A percentile compares a stretch with the other conserved stretches of the same genome.
phyloP scores from a whole-genome alignment of 2,113 vertebrate species.

The Siphamia tubifer region DNA sequence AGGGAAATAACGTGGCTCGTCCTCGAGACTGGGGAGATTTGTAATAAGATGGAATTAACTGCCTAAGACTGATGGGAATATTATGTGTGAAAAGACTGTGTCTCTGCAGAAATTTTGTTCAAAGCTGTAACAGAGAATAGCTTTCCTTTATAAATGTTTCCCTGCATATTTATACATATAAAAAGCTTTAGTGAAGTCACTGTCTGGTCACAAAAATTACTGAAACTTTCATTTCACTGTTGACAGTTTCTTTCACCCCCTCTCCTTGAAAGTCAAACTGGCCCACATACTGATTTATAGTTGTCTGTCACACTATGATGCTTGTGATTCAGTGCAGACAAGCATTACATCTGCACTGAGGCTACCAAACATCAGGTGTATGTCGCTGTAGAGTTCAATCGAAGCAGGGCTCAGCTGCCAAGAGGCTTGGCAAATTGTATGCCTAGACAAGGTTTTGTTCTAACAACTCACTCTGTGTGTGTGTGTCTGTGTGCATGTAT shows the following conservation, averaged over 20 bases:
- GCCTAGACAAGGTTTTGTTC: slow-evolving; percentile 13
- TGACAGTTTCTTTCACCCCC: background rate
- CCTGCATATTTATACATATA: background rate
- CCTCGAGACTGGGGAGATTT: slow-evolving; percentile 25
- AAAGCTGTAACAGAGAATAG: background rate
- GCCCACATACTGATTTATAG: slow-evolving; percentile 45
- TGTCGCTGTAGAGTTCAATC: slow-evolving; percentile 31
- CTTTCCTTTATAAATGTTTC: background rate
- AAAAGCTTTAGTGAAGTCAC: slow-evolving; percentile 2
- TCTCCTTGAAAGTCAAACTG: slow-evolving; percentile 25
- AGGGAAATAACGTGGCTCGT: slow-evolving; percentile 31
- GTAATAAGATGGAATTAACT: slow-evolving; percentile 42
- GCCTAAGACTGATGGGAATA: slow-evolving; percentile 32
- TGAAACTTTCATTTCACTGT: too few relatives aligned
- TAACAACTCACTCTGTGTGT: slow-evolving; percentile 15
- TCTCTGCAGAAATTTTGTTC: background rate
- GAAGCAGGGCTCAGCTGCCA: slow-evolving; percentile 51
- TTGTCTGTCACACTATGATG: slow-evolving; percentile 28
- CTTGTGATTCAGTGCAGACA: slow-evolving; percentile 51
- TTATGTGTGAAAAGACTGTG: slow-evolving; percentile 28
- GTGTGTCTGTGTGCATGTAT: slow-evolving; percentile 29
- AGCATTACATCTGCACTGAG: slow-evolving; percentile 33
- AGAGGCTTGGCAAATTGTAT: slow-evolving; percentile 35
- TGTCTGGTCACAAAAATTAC: too few relatives aligned
- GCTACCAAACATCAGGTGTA: slow-evolving; percentile 45